phyloP scores from a whole-genome alignment of 2,797 vertebrate species.

The Helarctos malayanus region DNA sequence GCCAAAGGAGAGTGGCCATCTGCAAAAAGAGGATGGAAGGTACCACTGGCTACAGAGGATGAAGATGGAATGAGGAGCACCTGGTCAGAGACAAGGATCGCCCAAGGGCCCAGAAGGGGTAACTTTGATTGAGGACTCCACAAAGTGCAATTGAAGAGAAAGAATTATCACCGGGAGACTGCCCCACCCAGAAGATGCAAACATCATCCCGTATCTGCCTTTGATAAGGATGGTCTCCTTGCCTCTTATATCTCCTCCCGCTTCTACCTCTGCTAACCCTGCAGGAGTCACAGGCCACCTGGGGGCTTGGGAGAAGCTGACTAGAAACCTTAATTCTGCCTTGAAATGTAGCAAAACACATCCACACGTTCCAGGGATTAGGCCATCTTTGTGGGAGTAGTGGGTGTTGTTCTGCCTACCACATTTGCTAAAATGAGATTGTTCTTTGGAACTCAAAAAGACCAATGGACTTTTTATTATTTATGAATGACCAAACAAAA shows the following conservation, averaged over 20 bases:
- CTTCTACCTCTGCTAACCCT: neutral
- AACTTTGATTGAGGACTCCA: neutral
- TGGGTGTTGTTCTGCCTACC: neutral
- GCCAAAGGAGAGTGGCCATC: neutral
- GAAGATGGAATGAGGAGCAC: neutral
- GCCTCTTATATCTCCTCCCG: neutral
- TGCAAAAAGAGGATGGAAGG: neutral
- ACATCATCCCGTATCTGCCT: neutral
- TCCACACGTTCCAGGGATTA: neutral
- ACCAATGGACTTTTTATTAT: neutral
- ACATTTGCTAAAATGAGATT: neutral
- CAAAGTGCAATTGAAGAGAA: neutral
- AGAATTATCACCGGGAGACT: neutral
- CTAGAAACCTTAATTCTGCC: neutral
- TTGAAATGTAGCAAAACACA: neutral
- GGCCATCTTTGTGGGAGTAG: neutral
- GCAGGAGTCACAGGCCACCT: neutral
- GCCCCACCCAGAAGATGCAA: neutral
- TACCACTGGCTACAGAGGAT: neutral
- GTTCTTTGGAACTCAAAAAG: neutral
- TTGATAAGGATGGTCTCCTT: neutral
- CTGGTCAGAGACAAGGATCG: neutral
- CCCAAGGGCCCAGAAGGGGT: neutral
- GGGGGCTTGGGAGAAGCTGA: neutral
- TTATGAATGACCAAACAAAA: neutral